phyloP scores from a whole-genome alignment of 2,888 invertebrate genomes.

The Drosophila neotestacea region DNA sequence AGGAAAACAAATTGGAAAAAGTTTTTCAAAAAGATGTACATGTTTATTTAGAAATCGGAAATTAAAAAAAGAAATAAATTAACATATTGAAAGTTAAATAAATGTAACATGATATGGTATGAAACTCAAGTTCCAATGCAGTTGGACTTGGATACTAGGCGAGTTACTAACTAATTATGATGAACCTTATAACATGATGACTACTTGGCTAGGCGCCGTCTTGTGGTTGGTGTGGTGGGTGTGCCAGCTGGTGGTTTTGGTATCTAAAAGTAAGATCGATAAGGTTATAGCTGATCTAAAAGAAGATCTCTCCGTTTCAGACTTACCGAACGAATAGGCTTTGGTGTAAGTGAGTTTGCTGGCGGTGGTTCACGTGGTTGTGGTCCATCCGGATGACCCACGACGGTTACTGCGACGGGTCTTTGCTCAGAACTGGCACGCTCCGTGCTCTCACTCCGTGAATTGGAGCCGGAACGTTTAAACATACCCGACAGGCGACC shows the following conservation, averaged over 20 bases:
- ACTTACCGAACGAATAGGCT: constrained; percentile 83
- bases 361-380: constrained; percentile 83
- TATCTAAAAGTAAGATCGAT: constrained; percentile 62
- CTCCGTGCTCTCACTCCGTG: constrained; percentile 88
- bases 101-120: constrained; percentile 10
- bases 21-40: constrained; percentile 42
- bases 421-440: constrained; percentile 84
- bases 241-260: constrained; percentile 83
- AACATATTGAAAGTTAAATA: constrained; percentile 41
- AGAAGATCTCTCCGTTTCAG: accelerated
- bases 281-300: background rate
- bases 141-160: constrained; percentile 22
- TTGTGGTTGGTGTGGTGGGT: constrained; percentile 83
- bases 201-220: constrained; percentile 79
- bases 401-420: constrained; percentile 86
- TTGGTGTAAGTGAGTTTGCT: constrained; percentile 82
- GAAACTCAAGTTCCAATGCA: constrained; percentile 27
- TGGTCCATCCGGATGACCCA: constrained; percentile 83
- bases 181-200: constrained; percentile 51
- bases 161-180: constrained; percentile 44
- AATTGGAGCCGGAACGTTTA: constrained; percentile 88
- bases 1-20: background rate
- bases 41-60: constrained; percentile 43
- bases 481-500: constrained; percentile 94
- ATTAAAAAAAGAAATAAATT: constrained; percentile 19